Evolutionary conservation across 2,113 vertebrate genomes (phyloP), one percentile per base, ranked within the genome.

Genomic region (Nothocercus julius): DNA sequence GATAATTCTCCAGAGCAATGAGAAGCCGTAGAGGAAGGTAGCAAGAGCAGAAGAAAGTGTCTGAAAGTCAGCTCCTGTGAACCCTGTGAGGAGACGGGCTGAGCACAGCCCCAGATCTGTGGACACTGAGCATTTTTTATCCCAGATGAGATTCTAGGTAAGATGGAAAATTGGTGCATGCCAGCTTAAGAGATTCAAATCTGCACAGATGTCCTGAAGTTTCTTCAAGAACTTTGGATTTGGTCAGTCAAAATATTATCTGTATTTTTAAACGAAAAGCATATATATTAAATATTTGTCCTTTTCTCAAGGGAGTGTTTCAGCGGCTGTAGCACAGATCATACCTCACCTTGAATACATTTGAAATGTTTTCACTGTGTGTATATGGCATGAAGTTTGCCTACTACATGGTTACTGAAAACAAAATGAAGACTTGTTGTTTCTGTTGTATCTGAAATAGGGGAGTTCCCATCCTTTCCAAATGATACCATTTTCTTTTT

Each of bases 1-100:
- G 22, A 61, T 58, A 10, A 18, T 74, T 85, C 30, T 80, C 24
- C 0, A 1, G n/a, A 74, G 34, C 0, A 0, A 18, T 67, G 63
- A 8, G 54, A 73, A 64, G 10, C 45, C 91, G 10, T 36, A 82
- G 44, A 83, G 58, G 70, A 82, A 40, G 36, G 0, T 0, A 3
- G 9, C 58, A 28, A 36, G 34, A 89, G 44, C 49, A 82, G 44
- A 40, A 92, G 40, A 25, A 32, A 51, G 47, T 38, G 47, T n/a
- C 44, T 49, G 47, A 61, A 72, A 42, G 17, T 22, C 28, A 53
- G 12, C 0, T 1, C 30, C 21, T 36, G n/a, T 44, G 36, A 28
- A 16, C 14, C 36, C 24, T 74, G 3, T 59, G 15, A 77, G 30
- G 36, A 87, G 20, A 28, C 34, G 67, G 38, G 4, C 3, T 54